Percentiles rank a stretch among this genome's conserved stretches.
phyloP scores from a whole-genome alignment of 1,140 invertebrate species.

The Achroia grisella region DNA sequence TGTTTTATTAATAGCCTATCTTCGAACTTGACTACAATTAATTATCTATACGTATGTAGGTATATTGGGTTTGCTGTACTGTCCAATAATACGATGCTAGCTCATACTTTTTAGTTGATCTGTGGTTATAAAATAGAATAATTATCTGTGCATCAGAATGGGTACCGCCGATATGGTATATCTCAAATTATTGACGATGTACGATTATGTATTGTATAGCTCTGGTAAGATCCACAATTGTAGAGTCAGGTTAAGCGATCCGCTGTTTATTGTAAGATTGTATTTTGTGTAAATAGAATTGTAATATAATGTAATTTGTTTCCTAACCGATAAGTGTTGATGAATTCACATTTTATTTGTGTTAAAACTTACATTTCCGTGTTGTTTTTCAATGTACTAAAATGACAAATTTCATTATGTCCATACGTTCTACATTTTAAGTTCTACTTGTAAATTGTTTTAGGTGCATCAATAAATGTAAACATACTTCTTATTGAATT shows the following conservation, averaged over 20 bases:
- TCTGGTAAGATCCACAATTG: conserved; percentile 2
- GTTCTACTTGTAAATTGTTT: conserved; percentile 7
- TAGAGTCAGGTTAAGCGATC: background rate
- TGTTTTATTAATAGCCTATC: no score
- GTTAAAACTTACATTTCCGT: conserved; percentile 34
- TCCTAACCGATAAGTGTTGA: conserved; percentile 55
- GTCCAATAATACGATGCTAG: no score
- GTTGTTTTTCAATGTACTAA: conserved; percentile 2
- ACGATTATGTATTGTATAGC: background rate
- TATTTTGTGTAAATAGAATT: conserved; percentile 45
- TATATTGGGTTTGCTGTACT: no score
- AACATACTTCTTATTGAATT: conserved; percentile 23
- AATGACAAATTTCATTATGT: conserved; percentile 4
- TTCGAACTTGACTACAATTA: no score
- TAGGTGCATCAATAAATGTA: conserved; percentile 38
- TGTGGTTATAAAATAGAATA: no score
- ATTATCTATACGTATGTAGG: no score
- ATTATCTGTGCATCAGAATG: no score
- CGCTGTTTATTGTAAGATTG: conserved; percentile 5
- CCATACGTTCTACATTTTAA: conserved; percentile 4
- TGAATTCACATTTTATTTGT: conserved; percentile 61
- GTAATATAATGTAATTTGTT: conserved; percentile 39
- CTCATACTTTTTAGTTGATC: no score
- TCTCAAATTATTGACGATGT: background rate
- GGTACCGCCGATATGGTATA: background rate